Conservation (phyloP, 2,888 invertebrate species). For the Sinotaia quadrata region DNA sequence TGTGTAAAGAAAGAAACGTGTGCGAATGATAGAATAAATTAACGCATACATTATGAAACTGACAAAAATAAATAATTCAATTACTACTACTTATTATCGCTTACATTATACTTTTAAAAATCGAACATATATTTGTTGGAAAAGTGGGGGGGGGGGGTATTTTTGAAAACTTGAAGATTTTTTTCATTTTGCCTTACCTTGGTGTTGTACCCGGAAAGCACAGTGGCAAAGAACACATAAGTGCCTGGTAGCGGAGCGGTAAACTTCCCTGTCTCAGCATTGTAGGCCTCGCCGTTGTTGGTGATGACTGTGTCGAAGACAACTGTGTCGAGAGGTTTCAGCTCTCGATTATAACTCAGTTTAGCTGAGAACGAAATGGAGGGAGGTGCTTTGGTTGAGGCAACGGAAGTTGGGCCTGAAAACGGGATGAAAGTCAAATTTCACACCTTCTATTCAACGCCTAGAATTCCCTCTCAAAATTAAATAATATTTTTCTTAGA, state of each 20-base stretch:
- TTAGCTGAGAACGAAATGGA: constrained; percentile 42
- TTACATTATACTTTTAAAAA: no score
- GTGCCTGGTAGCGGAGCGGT: constrained; percentile 39
- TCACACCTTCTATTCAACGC: no score
- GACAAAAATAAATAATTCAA: no score
- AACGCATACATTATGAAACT: no score
- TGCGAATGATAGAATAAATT: no score
- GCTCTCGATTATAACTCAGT: constrained; percentile 44
- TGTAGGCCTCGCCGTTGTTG: constrained; percentile 42
- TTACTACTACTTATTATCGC: no score
- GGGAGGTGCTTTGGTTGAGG: constrained; percentile 15
- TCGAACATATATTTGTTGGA: background rate
- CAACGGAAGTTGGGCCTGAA: constrained; percentile 27
- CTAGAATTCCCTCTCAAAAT: no score
- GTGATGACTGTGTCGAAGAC: constrained; percentile 43
- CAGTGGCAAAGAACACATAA: constrained; percentile 41
- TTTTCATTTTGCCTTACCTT: constrained; percentile 29
- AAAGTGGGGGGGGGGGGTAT: background rate
- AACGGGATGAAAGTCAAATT: no score
- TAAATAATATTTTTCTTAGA: no score
- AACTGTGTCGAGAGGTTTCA: constrained; percentile 43
- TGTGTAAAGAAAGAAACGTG: no score
- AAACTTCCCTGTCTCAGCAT: constrained; percentile 43
- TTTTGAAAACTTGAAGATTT: background rate
- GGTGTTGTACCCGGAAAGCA: constrained; percentile 46